Evolutionary conservation across 2,113 vertebrate species (phyloP).

Genomic region (Galemys pyrenaicus): DNA sequence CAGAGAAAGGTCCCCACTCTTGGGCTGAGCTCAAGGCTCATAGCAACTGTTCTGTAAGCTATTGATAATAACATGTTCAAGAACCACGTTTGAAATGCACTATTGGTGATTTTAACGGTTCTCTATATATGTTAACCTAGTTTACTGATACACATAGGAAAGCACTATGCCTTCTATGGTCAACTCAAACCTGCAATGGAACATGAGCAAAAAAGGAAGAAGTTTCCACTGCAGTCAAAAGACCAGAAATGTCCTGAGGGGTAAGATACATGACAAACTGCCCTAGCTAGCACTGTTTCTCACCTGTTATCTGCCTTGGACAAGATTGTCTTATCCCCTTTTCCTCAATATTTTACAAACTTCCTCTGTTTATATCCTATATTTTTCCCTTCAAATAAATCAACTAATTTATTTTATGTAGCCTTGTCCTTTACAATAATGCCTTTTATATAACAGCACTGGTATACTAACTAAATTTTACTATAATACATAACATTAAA

Average conservation of each 20-base stretch:
- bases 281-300: not conserved
- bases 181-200: not conserved
- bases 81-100: not conserved
- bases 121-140: not conserved
- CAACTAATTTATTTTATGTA: not conserved
- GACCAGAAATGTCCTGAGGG: not conserved
- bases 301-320: no score
- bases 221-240: fast-evolving
- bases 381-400: conserved; percentile 2
- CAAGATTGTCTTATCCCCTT: not conserved
- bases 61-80: not conserved
- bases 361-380: not conserved
- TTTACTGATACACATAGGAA: not conserved
- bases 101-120: not conserved
- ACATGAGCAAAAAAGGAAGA: not conserved
- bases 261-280: not conserved
- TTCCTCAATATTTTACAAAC: not conserved
- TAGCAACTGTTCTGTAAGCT: not conserved
- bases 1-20: not conserved
- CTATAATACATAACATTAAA: not conserved
- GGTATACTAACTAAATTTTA: not conserved
- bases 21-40: not conserved
- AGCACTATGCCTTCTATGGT: not conserved
- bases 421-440: not conserved
- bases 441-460: not conserved